Conservation (phyloP, 2,888 invertebrate species). For the Hemicrepidius hirtus region DNA sequence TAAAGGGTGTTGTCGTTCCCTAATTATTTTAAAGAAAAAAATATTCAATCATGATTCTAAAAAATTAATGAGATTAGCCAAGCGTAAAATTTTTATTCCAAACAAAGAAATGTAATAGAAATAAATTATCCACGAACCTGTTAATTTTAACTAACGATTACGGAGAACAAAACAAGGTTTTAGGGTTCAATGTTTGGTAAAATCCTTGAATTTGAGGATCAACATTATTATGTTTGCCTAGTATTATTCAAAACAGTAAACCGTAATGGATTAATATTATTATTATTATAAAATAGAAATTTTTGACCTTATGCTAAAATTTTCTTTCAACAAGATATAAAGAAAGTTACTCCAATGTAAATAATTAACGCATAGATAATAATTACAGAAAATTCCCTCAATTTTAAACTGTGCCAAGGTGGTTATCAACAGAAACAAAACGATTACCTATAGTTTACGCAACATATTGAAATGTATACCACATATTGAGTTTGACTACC, state of each 20-base stretch:
- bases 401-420: constrained; percentile 23
- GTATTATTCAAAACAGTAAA: background rate
- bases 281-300: no score
- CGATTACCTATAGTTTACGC: background rate
- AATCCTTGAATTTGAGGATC: constrained; percentile 20
- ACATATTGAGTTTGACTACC: no score
- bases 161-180: constrained; percentile 12
- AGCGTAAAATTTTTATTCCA: background rate
- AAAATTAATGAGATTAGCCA: background rate
- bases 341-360: no score
- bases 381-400: constrained; percentile 12
- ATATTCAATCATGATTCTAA: no score
- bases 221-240: constrained; percentile 8
- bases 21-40: no score
- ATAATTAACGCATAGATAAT: background rate
- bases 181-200: constrained; percentile 19
- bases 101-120: constrained; percentile 10
- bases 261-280: background rate
- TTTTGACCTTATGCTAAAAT: no score
- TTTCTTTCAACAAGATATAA: no score
- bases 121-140: constrained; percentile 1
- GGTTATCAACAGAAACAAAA: constrained; percentile 10
- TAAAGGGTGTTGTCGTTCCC: no score
- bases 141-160: constrained; percentile 7
- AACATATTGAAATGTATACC: background rate